Conservation (phyloP, 2,113 vertebrate genomes). For the Myiopsitta monachus region DNA sequence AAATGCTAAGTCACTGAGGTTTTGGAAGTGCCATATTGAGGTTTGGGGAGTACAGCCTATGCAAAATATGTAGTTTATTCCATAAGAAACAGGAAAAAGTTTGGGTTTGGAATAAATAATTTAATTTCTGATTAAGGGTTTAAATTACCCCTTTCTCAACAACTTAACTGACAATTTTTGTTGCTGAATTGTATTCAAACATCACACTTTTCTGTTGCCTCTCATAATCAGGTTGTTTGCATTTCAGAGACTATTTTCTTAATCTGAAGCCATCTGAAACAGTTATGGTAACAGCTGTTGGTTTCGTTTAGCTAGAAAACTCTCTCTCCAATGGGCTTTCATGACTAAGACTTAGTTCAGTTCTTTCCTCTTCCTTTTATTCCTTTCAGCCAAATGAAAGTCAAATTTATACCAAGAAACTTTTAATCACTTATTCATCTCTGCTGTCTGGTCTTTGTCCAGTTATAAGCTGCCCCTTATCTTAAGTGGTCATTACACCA, state of each 20-base stretch:
- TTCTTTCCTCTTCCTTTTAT: background rate
- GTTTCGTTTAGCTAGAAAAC: background rate
- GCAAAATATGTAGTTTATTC: background rate
- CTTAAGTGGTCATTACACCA: background rate
- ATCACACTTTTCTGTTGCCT: background rate
- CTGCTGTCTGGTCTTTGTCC: background rate
- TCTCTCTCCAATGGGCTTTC: background rate
- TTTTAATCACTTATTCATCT: background rate
- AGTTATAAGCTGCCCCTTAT: background rate
- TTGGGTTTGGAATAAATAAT: background rate
- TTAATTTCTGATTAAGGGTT: background rate
- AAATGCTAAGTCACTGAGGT: background rate
- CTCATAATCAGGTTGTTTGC: background rate
- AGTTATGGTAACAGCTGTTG: background rate
- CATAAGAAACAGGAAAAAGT: background rate
- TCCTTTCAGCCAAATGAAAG: background rate
- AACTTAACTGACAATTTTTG: background rate
- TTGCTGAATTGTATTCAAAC: background rate
- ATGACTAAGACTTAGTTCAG: background rate
- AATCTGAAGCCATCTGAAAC: background rate
- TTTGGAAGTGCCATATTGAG: accelerated
- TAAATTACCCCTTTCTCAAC: background rate
- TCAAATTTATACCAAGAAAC: background rate
- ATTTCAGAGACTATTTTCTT: background rate
- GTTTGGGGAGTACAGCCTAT: background rate